Evolutionary conservation across 2,113 vertebrate genomes (phyloP).

Genomic region (Halcyon senegalensis): DNA sequence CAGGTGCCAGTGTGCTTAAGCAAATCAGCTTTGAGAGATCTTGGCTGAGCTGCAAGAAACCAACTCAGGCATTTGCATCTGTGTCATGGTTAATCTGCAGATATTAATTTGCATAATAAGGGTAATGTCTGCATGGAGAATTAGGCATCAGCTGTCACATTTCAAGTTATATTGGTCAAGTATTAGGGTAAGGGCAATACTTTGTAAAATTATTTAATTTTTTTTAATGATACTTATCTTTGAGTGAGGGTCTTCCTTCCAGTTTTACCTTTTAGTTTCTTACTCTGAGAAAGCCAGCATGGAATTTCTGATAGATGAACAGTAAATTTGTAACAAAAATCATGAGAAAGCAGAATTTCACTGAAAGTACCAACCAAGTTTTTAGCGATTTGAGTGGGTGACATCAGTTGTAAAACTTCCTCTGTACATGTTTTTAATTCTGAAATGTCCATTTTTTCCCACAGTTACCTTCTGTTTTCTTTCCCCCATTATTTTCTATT

Average conservation of each 20-base stretch:
- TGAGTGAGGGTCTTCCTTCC: background rate
- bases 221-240: background rate
- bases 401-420: background rate
- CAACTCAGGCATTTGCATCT: background rate
- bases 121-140: background rate
- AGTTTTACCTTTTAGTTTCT: background rate
- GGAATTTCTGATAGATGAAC: background rate
- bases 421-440: background rate
- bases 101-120: background rate
- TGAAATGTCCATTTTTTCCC: background rate
- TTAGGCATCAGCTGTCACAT: background rate
- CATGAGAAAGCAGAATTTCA: background rate
- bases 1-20: background rate
- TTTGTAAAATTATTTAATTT: too few species aligned
- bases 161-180: background rate
- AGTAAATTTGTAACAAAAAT: background rate
- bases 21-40: background rate
- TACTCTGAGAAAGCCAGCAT: background rate
- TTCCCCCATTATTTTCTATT: background rate
- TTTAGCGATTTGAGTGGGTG: background rate
- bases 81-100: background rate
- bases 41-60: background rate
- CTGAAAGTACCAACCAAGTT: background rate
- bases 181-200: background rate
- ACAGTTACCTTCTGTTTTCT: fast-evolving